Conservation (phyloP, 37 sponge, comb jelly and placozoan species). For the Hexactinellida sp. region DNA sequence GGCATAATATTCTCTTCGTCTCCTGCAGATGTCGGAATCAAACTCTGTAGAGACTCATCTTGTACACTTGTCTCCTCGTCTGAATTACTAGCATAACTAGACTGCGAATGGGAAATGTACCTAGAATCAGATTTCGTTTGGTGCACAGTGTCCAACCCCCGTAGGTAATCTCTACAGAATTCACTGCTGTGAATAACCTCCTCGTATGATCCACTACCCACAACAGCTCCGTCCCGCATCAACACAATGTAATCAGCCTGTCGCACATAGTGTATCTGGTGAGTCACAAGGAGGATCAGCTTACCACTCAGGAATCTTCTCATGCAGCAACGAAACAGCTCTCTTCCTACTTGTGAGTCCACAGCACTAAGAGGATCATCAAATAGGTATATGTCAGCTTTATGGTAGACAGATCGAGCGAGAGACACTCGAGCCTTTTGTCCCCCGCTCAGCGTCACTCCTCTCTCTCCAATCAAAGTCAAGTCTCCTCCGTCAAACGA, state of each 20-base stretch:
- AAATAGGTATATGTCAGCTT: conserved; percentile 18
- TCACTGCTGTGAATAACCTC: not conserved
- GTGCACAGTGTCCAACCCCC: not conserved
- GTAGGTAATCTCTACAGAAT: not conserved
- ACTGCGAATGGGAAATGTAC: too few species aligned
- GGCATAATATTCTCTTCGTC: not conserved
- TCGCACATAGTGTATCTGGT: not conserved
- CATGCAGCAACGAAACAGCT: not conserved
- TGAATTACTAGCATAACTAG: too few species aligned
- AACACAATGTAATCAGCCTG: not conserved
- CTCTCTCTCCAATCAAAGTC: not conserved
- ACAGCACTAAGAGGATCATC: conserved; percentile 25
- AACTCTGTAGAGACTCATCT: not conserved
- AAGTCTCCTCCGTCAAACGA: not conserved
- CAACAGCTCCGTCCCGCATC: not conserved
- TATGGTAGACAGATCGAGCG: conserved; percentile 18
- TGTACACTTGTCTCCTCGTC: not conserved
- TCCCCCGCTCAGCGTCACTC: conserved; percentile 23
- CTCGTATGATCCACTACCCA: not conserved
- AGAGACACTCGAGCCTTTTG: conserved; percentile 30
- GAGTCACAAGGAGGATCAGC: not conserved
- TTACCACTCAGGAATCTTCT: not conserved
- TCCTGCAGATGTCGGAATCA: not conserved
- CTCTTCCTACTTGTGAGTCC: not conserved
- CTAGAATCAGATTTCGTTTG: not conserved